Evolutionary conservation across 2,113 vertebrate genomes (phyloP).

Genomic region (Columba livia): DNA sequence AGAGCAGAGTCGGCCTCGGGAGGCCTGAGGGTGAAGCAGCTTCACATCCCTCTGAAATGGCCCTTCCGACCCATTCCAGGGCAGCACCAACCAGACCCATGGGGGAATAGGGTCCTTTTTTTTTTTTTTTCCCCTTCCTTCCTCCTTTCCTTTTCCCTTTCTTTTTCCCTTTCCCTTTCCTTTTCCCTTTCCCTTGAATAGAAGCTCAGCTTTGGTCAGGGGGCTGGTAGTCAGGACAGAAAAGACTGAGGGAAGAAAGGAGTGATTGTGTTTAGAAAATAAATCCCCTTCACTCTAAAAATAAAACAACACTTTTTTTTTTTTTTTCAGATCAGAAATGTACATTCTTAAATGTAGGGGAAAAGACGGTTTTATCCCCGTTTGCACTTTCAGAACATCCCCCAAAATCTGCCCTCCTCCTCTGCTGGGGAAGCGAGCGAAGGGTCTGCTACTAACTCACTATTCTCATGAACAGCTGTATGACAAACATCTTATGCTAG

Average conservation of each 20-base stretch:
- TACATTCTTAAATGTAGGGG: not conserved
- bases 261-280: not conserved
- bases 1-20: accelerated
- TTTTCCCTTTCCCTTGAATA: not conserved
- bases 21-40: not conserved
- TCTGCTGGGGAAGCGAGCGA: not conserved
- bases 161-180: not conserved
- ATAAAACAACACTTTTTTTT: not conserved
- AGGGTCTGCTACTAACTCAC: not conserved
- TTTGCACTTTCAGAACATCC: not conserved
- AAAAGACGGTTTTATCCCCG: not conserved
- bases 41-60: not conserved
- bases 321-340: not conserved
- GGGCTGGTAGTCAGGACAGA: not conserved
- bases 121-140: too few relatives aligned
- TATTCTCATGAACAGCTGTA: not conserved
- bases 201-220: not conserved
- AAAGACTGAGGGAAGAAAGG: not conserved
- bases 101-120: not conserved
- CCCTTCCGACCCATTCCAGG: not conserved
- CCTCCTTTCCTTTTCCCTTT: too few relatives aligned
- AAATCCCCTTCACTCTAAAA: not conserved
- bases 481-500: not conserved
- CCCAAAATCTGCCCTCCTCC: not conserved
- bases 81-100: not conserved